Percentiles rank a stretch among this genome's conserved stretches.
These are phyloP conservation scores for Enteromius afrohamiltoni DNA, from an alignment of 2,797 vertebrate species.

Conservation along the genomic window DNA sequence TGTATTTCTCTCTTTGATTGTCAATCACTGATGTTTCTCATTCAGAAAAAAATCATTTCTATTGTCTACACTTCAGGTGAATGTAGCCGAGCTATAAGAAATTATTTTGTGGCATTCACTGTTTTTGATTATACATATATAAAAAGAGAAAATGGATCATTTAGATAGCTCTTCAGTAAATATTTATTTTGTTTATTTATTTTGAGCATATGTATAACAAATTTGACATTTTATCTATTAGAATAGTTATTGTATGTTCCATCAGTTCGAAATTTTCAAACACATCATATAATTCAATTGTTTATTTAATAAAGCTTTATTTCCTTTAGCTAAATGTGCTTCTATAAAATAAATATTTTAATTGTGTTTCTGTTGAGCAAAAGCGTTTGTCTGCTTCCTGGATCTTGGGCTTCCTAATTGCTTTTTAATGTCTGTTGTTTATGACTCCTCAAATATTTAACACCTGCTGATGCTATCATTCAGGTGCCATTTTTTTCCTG, in stretches of 20 bases:
- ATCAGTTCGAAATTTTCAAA: neutral
- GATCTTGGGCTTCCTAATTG: slow-evolving; percentile 53
- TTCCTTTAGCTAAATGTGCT: neutral
- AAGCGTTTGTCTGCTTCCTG: slow-evolving; percentile 38
- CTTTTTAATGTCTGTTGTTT: slow-evolving; percentile 64
- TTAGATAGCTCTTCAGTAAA: neutral
- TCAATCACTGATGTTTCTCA: neutral
- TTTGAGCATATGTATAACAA: neutral
- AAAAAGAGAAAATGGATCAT: neutral
- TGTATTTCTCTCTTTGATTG: neutral
- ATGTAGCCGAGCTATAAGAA: neutral
- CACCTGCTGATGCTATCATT: slow-evolving; percentile 37
- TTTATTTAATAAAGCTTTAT: neutral
- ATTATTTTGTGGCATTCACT: neutral
- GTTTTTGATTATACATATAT: neutral
- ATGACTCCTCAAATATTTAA: slow-evolving; percentile 63
- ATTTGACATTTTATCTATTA: neutral
- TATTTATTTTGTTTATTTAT: neutral
- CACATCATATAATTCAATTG: neutral
- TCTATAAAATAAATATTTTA: slow-evolving; percentile 4
- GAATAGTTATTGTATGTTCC: neutral
- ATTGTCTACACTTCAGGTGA: neutral
- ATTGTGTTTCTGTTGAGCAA: slow-evolving; percentile 39
- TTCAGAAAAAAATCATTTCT: neutral
- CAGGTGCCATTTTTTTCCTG: neutral